Percentiles rank a stretch among this genome's conserved stretches.
These are phyloP conservation scores for Anoncus sp. DNA, from an alignment of 2,888 invertebrate species.

Conservation along the genomic window DNA sequence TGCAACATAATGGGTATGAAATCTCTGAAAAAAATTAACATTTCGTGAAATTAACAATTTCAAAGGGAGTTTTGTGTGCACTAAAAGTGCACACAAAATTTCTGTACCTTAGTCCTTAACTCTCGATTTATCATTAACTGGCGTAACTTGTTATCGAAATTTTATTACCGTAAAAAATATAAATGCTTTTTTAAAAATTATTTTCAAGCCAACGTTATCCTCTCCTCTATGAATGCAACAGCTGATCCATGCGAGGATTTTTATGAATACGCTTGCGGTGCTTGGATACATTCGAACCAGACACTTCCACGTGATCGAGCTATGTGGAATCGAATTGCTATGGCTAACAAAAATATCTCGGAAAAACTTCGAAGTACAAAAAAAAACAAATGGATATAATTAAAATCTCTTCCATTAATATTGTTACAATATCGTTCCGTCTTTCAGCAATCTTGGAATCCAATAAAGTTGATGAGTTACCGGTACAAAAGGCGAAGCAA, in stretches of 20 bases:
- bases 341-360: conserved; percentile 38
- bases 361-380: conserved; percentile 58
- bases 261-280: conserved; percentile 89
- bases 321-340: conserved; percentile 86
- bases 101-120: too few relatives aligned
- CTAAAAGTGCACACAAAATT: too few relatives aligned
- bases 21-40: background rate
- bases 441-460: conserved; percentile 55
- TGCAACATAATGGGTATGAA: conserved; percentile 48
- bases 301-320: conserved; percentile 96
- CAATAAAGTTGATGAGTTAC: conserved; percentile 41
- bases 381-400: background rate
- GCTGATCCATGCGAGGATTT: conserved; percentile 94
- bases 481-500: conserved; percentile 61
- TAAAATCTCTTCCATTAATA: background rate
- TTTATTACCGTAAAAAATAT: too few relatives aligned
- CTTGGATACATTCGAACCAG: conserved; percentile 91
- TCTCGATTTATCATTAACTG: too few relatives aligned
- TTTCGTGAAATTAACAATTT: background rate
- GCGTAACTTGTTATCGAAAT: too few relatives aligned
- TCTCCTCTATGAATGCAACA: conserved; percentile 88
- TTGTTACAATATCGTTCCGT: conserved; percentile 40
- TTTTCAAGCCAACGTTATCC: conserved; percentile 82
- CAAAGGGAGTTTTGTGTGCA: background rate
- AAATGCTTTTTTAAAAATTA: background rate